Percentiles rank a stretch among this genome's conserved stretches.
phyloP scores from a whole-genome alignment of 2,888 invertebrate genomes.

The Tinea trinotella region DNA sequence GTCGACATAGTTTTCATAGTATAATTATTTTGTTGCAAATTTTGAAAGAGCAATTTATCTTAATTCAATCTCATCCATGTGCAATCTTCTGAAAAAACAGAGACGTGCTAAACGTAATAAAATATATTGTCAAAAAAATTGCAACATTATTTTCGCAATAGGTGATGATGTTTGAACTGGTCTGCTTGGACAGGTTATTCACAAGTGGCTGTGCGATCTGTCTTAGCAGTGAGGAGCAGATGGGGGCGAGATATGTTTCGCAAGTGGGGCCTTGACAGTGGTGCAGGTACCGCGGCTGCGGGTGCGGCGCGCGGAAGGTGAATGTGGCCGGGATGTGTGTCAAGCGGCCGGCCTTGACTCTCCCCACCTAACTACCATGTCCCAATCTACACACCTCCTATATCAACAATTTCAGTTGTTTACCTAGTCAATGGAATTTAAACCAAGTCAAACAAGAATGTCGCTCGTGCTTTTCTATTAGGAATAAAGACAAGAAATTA shows the following conservation, averaged over 20 bases:
- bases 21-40: conserved; percentile 6
- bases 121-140: conserved; percentile 9
- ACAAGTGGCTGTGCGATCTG: not conserved
- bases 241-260: conserved; percentile 36
- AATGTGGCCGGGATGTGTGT: conserved; percentile 62
- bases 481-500: not conserved
- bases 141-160: conserved; percentile 15
- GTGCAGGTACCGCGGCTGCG: conserved; percentile 25
- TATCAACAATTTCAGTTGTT: conserved; percentile 9
- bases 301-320: conserved; percentile 54
- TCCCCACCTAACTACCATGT: conserved; percentile 30
- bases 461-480: not conserved
- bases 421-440: conserved; percentile 10
- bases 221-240: conserved; percentile 4
- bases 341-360: conserved; percentile 62
- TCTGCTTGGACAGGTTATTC: conserved; percentile 25
- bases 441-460: conserved; percentile 11
- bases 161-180: not conserved
- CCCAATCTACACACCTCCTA: conserved; percentile 10
- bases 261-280: conserved; percentile 66
- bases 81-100: no score
- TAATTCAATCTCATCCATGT: not conserved
- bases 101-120: not conserved
- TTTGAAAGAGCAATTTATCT: not conserved
- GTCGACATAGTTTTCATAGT: no score